Base-by-base conservation (phyloP, 2,888 invertebrate species). In the Polylopha cassiicola region DNA sequence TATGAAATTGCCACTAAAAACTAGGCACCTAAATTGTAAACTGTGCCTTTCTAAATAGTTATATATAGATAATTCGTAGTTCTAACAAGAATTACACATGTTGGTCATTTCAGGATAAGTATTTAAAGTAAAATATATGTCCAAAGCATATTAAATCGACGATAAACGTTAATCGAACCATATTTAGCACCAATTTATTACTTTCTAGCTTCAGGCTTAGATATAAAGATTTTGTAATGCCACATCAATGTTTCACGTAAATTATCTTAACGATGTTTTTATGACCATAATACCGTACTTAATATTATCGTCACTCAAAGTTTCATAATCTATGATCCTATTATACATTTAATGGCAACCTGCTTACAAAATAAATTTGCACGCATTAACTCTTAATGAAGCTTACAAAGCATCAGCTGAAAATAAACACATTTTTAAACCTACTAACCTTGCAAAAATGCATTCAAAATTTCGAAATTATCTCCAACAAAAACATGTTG, bases 401-500 rank as follows among this genome's bases (percentile, higher is more conserved):
- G 13, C n/a, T 10, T 13, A 30, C 18, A 30, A 30, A 1, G 11
- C 29, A 14, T 31, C 21, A 23, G n/a, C 8, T 8, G 22, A 15
- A 15, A 13, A 28, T 14, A 23, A 18, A 9, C 14, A 4, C 22
- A 28, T 14, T 29, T 20, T 29, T 8, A 21, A 36, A 36, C 13
- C 31, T 46, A 39, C 24, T 46, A 39, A 27, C 37, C 44, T 78
- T 74, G 75, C 76, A 68, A 76, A 78, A 78, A 67, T 55, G 46
- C 42, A 45, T 51, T 56, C 48, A 50, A 51, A 29, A 41, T 41
- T 41, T 36, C 34, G 29, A 41, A 36, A 30, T 17, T 17, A n/a
- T 22, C 47, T 49, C 44, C 47, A 60, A 71, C 65, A 65, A 61
- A 58, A 54, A 57, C 51, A 51, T 54, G 52, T 61, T 56, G 53